A percentile compares a stretch with the other conserved stretches of the same genome.
Conservation (phyloP, 1,140 invertebrate genomes). For the Subanguina moxae region DNA sequence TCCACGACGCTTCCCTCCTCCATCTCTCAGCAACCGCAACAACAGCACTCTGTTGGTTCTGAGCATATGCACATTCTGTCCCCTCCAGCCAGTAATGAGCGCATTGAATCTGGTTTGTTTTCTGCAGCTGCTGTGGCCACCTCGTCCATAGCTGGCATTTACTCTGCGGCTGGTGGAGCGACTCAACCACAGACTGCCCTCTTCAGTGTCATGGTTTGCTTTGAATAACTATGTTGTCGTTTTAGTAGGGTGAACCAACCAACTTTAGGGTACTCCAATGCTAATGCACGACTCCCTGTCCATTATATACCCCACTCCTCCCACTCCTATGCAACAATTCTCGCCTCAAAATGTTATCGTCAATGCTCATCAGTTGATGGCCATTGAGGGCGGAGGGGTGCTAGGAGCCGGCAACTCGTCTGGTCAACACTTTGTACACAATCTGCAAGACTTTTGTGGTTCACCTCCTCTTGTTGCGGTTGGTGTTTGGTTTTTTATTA, state of each 20-base stretch:
- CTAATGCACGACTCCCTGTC: constrained; percentile 25
- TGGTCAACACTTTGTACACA: not conserved
- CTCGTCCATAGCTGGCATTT: not conserved
- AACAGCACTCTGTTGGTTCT: not conserved
- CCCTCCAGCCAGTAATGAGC: constrained; percentile 40
- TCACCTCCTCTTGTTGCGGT: not conserved
- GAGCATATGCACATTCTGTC: constrained; percentile 23
- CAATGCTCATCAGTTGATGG: constrained; percentile 4
- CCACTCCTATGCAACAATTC: constrained; percentile 47
- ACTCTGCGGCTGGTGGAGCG: not conserved
- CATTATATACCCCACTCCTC: constrained; percentile 44
- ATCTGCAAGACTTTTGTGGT: not conserved
- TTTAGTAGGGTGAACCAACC: not conserved
- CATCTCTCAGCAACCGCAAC: not conserved
- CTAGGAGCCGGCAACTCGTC: not conserved
- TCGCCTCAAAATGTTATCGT: constrained; percentile 41
- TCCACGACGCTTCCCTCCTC: no score
- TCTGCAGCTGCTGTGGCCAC: not conserved
- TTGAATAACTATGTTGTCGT: not conserved
- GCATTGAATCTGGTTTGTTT: constrained; percentile 18
- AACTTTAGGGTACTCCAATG: not conserved
- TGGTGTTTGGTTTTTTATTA: not conserved
- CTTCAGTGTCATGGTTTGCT: not conserved
- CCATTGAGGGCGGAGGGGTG: not conserved
- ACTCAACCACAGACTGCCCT: not conserved